Base-by-base conservation (phyloP, 2,888 invertebrate genomes). In the Drosophila ustulata region DNA sequence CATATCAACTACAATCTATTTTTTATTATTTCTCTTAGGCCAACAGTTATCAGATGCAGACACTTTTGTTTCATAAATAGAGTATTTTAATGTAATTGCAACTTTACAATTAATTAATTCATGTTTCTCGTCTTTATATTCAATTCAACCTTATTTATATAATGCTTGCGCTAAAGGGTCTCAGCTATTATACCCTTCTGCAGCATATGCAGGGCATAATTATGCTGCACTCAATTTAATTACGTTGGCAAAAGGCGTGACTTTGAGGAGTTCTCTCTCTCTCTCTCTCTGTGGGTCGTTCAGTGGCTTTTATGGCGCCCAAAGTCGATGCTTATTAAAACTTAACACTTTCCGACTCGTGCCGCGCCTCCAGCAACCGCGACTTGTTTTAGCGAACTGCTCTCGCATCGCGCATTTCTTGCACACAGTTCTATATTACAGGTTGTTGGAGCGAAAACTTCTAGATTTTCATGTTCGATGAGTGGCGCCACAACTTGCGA, bases 171-270 rank as follows among this genome's bases (percentile, higher is more conserved):
- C 11, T 4, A n/a, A 37, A 11, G 9, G 34, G 4, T 11, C 4
- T 9, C 5, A n/a, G 11, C n/a, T 37, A 5, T 11, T 34, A 43
- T 45, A 13, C 32, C 43, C 32, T 25, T 11, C 8, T 5, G 18
- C 26, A 6, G 7, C 39, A 5, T 4, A 32, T 5, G 0, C 8
- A 50, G 65, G 77, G 77, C 53, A 73, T 73, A 74, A 78, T 85
- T 80, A 75, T 80, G 80, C 70, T 80, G 75, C 88, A 81, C 86
- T 83, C 86, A 85, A 82, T 86, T 83, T 80, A 86, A 86, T 88
- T 85, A 86, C 78, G 68, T 45, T 68, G 69, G 69, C 80, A 63
- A 88, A 85, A 79, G 68, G 73, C 75, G 68, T 51, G 47, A 73
- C 53, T 71, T 66, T 62, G 74, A 69, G 55, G n/a, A n/a, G 23